Conservation (phyloP, 2,113 vertebrate genomes). For the Gambusia affinis region DNA sequence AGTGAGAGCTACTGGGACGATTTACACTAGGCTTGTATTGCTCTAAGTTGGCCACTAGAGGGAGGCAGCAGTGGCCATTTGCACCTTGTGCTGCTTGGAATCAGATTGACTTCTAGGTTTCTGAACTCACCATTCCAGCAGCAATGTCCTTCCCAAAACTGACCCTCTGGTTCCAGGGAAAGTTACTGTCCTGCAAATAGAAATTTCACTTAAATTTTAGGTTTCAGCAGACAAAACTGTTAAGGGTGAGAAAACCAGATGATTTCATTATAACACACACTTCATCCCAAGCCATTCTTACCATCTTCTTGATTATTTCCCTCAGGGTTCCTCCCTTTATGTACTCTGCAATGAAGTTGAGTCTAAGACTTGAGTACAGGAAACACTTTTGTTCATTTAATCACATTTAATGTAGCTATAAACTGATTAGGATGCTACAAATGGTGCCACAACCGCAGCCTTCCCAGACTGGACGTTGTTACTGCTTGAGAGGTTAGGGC, state of each 20-base stretch:
- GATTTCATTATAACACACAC: neutral
- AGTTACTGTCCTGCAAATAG: constrained; percentile 85
- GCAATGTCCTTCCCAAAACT: constrained; percentile 96
- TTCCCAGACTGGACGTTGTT: neutral
- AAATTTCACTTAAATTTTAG: constrained; percentile 5
- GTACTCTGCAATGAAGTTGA: constrained; percentile 98
- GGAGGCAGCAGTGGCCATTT: constrained; percentile 23
- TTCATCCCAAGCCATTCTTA: constrained; percentile 43
- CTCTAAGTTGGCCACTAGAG: constrained; percentile 49
- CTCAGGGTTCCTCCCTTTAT: constrained; percentile 95
- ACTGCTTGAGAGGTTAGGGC: constrained; percentile 1
- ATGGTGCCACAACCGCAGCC: neutral
- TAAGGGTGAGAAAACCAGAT: neutral
- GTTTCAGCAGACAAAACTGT: neutral
- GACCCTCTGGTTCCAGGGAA: constrained; percentile 94
- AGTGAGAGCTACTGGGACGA: neutral
- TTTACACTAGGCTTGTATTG: constrained; percentile 4
- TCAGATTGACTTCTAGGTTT: neutral
- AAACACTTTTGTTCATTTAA: no score
- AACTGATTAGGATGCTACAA: constrained; percentile 2
- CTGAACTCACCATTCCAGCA: constrained; percentile 89
- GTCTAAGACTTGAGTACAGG: constrained; percentile 49
- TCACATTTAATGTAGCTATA: neutral
- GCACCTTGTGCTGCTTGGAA: neutral
- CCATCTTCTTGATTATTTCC: constrained; percentile 94